Evolutionary conservation across 2,797 vertebrate genomes (phyloP), one percentile per base, ranked within the genome.

Genomic region (Onychomys leucogaster): DNA sequence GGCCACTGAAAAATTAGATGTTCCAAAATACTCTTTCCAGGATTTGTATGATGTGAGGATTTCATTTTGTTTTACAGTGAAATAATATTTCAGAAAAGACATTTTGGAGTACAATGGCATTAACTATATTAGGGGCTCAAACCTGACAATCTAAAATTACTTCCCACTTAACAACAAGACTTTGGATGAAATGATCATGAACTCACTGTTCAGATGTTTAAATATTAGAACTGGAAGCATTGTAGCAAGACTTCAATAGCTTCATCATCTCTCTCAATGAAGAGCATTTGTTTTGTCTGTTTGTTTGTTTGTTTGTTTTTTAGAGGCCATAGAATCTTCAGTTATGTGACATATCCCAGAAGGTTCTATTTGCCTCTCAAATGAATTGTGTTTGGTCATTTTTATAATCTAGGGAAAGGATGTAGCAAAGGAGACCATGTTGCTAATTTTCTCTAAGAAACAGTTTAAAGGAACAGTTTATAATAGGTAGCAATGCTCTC

Each of bases 251-350:
- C 41, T 1, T 87, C 46, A 57, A 88, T 91, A 84, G 90, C 96
- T 96, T 94, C 12, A 91, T 92, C 89, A 96, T 96, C 97, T 97
- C 89, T 92, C 59, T 96, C 92, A 95, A 93, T 8, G 95, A 94
- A 95, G 85, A 95, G 71, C 82, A 90, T 96, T 97, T 96, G 94
- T 69, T 55, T 14, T 17, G 16, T 65, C 65, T 37, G 19, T 69
- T 71, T 71, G 6, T 55, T 14, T 17, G 4, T 65, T 84, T n/a
- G 14, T 65, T 69, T 69, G 5, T 69, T 21, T 94, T 95, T 77
- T 34, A 92, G 86, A 75, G 89, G 78, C 21, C 69, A 52, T 84
- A 52, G 85, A 95, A 91, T 84, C 71, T 92, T 95, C 83, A 75
- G 87, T 95, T 90, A 78, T 49, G 3, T 49, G 43, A 43, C 2